A percentile compares a stretch with the other conserved stretches of the same genome.
phyloP scores from a whole-genome alignment of 2,888 invertebrate genomes.

The Marronus borbonicus region DNA sequence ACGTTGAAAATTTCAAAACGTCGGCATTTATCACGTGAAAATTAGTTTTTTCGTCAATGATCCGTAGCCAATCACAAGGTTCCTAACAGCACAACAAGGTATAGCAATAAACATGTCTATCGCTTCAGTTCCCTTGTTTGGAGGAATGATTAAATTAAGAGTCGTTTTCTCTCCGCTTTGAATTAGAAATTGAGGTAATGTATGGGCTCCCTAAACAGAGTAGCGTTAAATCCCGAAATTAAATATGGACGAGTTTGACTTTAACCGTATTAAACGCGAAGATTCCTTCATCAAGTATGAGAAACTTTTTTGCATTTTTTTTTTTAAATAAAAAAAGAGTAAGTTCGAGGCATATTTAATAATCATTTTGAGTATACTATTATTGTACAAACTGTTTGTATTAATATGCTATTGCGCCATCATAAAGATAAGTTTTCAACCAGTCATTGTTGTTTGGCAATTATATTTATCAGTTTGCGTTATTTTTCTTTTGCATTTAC shows the following conservation, averaged over 20 bases:
- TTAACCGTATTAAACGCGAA: neutral
- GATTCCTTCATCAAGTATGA: too few species aligned
- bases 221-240: neutral
- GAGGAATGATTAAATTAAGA: slow-evolving; percentile 54
- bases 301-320: too few species aligned
- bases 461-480: too few species aligned
- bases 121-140: slow-evolving; percentile 51
- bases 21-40: slow-evolving; percentile 57
- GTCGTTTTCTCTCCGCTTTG: neutral
- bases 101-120: slow-evolving; percentile 55
- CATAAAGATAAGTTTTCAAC: too few species aligned
- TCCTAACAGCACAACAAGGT: slow-evolving; percentile 53
- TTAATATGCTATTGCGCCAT: too few species aligned
- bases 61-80: slow-evolving; percentile 58
- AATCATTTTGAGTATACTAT: too few species aligned
- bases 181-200: neutral
- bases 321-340: too few species aligned
- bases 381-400: too few species aligned
- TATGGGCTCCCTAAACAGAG: neutral
- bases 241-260: neutral
- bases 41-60: slow-evolving; percentile 61
- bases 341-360: too few species aligned
- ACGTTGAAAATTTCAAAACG: slow-evolving; percentile 45
- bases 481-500: too few species aligned
- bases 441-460: too few species aligned